Evolutionary conservation across 2,113 vertebrate species (phyloP).

Genomic region (Glareola pratincola): DNA sequence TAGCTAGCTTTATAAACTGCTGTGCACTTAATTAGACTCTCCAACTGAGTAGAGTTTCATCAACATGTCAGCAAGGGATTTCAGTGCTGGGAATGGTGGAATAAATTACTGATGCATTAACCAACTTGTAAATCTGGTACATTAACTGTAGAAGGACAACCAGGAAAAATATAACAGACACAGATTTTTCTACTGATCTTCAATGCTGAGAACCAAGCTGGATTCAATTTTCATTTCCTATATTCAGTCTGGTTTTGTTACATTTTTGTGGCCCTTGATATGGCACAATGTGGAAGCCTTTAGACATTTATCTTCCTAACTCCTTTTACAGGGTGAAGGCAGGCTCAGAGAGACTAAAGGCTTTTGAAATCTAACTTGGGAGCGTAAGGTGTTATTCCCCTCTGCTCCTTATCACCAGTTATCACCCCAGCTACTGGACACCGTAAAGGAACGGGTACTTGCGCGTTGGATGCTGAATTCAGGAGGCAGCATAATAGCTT

Average conservation of each 20-base stretch:
- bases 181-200: background rate
- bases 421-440: background rate
- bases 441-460: background rate
- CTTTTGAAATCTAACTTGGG: rapidly evolving
- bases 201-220: background rate
- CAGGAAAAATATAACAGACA: background rate
- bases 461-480: background rate
- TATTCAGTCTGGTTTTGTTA: background rate
- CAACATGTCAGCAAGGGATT: conserved; percentile 15
- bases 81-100: background rate
- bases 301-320: background rate
- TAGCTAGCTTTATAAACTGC: background rate
- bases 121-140: background rate
- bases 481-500: background rate
- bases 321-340: background rate
- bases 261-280: background rate
- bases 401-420: background rate
- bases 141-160: background rate
- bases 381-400: background rate
- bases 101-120: conserved; percentile 1
- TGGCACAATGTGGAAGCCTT: background rate
- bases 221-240: background rate
- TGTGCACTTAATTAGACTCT: conserved; percentile 32
- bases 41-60: background rate
- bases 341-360: background rate